Evolutionary conservation across 2,888 invertebrate species (phyloP).

Genomic region (Phyllotreta cruciferae): DNA sequence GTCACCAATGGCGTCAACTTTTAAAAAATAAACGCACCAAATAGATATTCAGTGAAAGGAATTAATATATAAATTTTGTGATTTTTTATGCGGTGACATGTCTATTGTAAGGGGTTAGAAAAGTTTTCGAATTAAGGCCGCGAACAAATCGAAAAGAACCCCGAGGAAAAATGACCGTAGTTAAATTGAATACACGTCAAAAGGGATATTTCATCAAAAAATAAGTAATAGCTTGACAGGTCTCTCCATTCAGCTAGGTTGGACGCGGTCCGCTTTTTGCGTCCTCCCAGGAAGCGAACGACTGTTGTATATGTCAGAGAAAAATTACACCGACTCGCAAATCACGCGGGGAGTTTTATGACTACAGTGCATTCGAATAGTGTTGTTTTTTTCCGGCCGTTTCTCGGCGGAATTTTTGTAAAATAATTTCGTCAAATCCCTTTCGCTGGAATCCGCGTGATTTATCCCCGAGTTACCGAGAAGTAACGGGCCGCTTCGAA

Average conservation of each 20-base stretch:
- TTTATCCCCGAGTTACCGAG: too few relatives aligned
- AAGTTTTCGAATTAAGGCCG: slow-evolving; percentile 24
- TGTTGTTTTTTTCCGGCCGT: background rate
- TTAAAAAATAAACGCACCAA: too few relatives aligned
- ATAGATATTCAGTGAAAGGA: background rate
- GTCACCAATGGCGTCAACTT: too few relatives aligned
- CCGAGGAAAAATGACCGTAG: slow-evolving; percentile 24
- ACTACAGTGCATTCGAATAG: background rate
- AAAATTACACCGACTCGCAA: slow-evolving; percentile 15
- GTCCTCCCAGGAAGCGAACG: slow-evolving; percentile 22
- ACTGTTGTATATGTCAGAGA: slow-evolving; percentile 29
- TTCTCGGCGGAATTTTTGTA: background rate
- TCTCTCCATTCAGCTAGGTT: slow-evolving; percentile 23
- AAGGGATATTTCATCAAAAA: slow-evolving; percentile 26
- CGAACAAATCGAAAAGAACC: slow-evolving; percentile 25
- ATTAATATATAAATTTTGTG: background rate
- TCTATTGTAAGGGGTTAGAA: slow-evolving; percentile 19
- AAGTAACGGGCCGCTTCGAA: too few relatives aligned
- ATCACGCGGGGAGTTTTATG: background rate
- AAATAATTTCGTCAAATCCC: background rate
- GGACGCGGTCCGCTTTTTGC: slow-evolving; percentile 17
- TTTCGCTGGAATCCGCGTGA: too few relatives aligned
- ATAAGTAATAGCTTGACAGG: slow-evolving; percentile 29
- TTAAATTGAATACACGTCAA: slow-evolving; percentile 29
- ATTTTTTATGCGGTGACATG: background rate